phyloP scores from a whole-genome alignment of 2,797 vertebrate species.

The Iguana delicatissima region DNA sequence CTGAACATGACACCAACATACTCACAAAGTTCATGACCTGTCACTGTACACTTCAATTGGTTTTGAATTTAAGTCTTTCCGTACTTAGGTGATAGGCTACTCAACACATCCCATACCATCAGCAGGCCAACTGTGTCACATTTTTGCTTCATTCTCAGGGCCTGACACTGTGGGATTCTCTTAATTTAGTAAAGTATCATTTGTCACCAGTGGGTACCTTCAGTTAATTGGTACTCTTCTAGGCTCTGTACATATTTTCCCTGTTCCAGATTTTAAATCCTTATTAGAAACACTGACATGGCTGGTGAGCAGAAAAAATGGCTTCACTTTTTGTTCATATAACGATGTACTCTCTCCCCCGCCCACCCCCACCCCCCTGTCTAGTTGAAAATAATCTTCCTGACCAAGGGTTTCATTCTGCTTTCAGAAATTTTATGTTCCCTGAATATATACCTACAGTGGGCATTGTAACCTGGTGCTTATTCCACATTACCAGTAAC shows the following conservation, averaged over 20 bases:
- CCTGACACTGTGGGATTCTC: background rate
- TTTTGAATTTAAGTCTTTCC: background rate
- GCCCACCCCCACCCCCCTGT: background rate
- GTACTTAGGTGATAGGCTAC: background rate
- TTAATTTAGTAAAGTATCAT: background rate
- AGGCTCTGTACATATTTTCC: background rate
- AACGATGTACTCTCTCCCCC: background rate
- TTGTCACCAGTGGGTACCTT: background rate
- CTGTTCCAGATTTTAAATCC: background rate
- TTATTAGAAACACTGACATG: background rate
- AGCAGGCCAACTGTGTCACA: background rate
- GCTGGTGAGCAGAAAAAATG: background rate
- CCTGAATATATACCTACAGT: background rate
- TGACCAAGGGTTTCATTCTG: background rate
- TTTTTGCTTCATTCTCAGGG: background rate
- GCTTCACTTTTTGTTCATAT: background rate
- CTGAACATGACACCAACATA: background rate
- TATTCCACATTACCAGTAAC: too few species aligned
- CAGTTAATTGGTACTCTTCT: background rate
- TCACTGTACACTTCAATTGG: background rate
- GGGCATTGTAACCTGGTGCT: background rate
- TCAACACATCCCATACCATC: background rate
- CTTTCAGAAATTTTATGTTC: background rate
- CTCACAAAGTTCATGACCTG: background rate
- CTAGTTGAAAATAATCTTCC: background rate